These are phyloP conservation scores for Archocentrus centrarchus DNA, from an alignment of 2,113 vertebrate species.

Conservation along the genomic window DNA sequence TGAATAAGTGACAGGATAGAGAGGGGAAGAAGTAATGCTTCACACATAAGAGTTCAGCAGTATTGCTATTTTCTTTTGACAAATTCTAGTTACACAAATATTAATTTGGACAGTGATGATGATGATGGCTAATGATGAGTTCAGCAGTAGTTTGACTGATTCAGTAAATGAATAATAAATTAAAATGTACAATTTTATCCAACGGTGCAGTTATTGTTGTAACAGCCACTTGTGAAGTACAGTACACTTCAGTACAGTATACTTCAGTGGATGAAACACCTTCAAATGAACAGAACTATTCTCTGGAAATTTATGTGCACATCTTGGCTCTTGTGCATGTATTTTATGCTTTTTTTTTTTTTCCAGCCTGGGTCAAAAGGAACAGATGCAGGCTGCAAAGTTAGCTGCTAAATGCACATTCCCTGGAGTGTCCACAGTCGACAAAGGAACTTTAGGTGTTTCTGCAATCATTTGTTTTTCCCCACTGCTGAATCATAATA, in stretches of 20 bases:
- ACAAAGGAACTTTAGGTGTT: background rate
- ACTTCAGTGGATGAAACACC: background rate
- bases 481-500: constrained; percentile 19
- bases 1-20: constrained; percentile 3
- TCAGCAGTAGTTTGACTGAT: background rate
- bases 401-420: background rate
- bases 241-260: background rate
- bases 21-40: background rate
- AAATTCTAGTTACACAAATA: background rate
- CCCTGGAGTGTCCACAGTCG: background rate
- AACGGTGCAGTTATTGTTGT: background rate
- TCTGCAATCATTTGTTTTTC: constrained; percentile 4
- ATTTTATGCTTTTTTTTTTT: background rate
- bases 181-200: background rate
- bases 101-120: background rate
- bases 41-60: background rate
- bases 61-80: background rate
- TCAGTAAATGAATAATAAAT: background rate
- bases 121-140: background rate
- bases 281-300: background rate
- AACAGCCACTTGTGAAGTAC: background rate
- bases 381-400: background rate
- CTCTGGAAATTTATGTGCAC: background rate
- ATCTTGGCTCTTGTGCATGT: background rate
- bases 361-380: background rate